A percentile compares a stretch with the other conserved stretches of the same genome.
These are phyloP conservation scores for Gila robusta DNA, from an alignment of 2,797 vertebrate genomes.

Conservation along the genomic window DNA sequence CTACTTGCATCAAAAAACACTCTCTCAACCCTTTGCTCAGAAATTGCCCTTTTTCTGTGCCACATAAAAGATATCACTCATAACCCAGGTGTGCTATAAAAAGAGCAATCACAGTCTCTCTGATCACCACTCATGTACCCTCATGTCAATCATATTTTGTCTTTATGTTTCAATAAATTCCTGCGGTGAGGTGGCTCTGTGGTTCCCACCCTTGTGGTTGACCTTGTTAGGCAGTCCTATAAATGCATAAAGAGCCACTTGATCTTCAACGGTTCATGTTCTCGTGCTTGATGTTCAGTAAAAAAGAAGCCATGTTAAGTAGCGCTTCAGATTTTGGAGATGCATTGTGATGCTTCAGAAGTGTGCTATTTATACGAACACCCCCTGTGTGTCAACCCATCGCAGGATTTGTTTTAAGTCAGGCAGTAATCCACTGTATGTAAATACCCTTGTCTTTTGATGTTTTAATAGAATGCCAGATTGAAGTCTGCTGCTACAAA, in stretches of 20 bases:
- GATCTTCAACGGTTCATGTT: background rate
- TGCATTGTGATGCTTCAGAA: constrained; percentile 33
- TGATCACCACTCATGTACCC: constrained; percentile 45
- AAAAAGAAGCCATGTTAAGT: constrained; percentile 36
- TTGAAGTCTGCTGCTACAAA: constrained; percentile 43
- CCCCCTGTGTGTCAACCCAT: constrained; percentile 46
- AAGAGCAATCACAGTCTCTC: constrained; percentile 44
- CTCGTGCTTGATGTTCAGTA: constrained; percentile 27
- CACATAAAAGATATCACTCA: constrained; percentile 48
- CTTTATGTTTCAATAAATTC: constrained; percentile 46
- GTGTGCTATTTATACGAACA: constrained; percentile 47
- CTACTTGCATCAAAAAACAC: constrained; percentile 23
- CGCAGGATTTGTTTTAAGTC: constrained; percentile 53
- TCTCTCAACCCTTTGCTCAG: constrained; percentile 1
- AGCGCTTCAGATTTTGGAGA: constrained; percentile 36
- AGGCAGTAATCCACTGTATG: constrained; percentile 57
- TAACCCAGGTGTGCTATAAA: constrained; percentile 46
- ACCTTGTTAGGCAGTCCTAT: constrained; percentile 44
- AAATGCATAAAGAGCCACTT: constrained; percentile 16
- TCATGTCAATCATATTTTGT: constrained; percentile 41
- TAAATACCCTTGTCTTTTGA: constrained; percentile 59
- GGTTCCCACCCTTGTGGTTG: constrained; percentile 13
- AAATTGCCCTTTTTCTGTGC: constrained; percentile 2
- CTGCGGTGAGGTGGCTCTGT: background rate
- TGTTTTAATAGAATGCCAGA: constrained; percentile 53